A percentile compares a stretch with the other conserved stretches of the same genome.
Conservation (phyloP, 2,113 vertebrate species). For the Thymallus thymallus region DNA sequence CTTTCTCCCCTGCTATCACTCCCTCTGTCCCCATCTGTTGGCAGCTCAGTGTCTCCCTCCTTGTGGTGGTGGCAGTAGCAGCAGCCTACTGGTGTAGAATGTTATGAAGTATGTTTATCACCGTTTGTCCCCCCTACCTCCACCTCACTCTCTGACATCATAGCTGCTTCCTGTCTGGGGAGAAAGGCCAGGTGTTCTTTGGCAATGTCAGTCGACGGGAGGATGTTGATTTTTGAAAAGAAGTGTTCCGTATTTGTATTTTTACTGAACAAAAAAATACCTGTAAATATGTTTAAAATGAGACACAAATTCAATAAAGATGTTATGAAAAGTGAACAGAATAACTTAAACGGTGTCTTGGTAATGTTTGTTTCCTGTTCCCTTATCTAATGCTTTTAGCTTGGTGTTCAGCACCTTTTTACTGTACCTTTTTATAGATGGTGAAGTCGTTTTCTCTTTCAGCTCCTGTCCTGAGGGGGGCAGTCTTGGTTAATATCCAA, state of each 20-base stretch:
- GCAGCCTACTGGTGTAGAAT: constrained; percentile 21
- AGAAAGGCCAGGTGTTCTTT: constrained; percentile 32
- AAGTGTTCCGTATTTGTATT: constrained; percentile 81
- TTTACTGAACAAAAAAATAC: constrained; percentile 72
- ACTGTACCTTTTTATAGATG: no score
- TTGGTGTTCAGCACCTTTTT: no score
- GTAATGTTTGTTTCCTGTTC: not conserved
- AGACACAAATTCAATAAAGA: constrained; percentile 79
- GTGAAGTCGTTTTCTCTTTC: no score
- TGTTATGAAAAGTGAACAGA: constrained; percentile 69
- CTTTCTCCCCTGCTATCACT: not conserved
- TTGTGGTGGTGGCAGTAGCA: constrained; percentile 24
- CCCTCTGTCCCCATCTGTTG: not conserved
- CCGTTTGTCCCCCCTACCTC: no score
- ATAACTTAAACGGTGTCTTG: constrained; percentile 13
- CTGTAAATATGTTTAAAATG: constrained; percentile 81
- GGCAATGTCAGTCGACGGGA: constrained; percentile 44
- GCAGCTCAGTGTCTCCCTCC: constrained; percentile 7
- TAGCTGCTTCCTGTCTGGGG: constrained; percentile 36
- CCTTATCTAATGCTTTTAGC: no score
- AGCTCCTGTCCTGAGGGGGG: no score
- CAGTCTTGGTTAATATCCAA: no score
- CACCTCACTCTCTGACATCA: constrained; percentile 22
- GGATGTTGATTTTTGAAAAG: constrained; percentile 66
- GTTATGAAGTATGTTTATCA: not conserved